Evolutionary conservation across 2,888 invertebrate species (phyloP).

Genomic region (Corbicula japonica): DNA sequence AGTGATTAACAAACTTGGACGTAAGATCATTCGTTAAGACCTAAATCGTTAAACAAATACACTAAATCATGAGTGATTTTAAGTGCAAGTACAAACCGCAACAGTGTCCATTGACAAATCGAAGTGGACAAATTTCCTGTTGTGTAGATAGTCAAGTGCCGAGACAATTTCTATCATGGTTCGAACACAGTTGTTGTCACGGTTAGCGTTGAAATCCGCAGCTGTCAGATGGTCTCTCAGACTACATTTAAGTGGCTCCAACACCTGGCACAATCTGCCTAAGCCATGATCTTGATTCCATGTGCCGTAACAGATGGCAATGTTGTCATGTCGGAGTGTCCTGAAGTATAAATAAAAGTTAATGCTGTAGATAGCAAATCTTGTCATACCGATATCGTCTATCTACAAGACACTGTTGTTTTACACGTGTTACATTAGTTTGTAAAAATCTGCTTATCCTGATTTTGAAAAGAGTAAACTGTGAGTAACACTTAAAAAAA

Average conservation of each 20-base stretch:
- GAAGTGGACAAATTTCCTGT: constrained; percentile 68
- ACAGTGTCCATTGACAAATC: constrained; percentile 77
- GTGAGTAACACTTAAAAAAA: too few species aligned
- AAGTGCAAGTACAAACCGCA: constrained; percentile 61
- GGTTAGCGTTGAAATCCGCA: constrained; percentile 33
- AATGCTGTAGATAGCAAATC: too few species aligned
- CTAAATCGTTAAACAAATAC: too few species aligned
- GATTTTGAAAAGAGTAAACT: too few species aligned
- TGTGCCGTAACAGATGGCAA: constrained; percentile 54
- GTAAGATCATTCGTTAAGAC: too few species aligned
- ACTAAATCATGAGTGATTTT: too few species aligned
- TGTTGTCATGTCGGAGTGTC: constrained; percentile 30
- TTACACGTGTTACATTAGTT: too few species aligned
- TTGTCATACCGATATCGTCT: too few species aligned
- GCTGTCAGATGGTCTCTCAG: constrained; percentile 56
- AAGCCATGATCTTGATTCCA: constrained; percentile 50
- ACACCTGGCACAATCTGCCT: constrained; percentile 60
- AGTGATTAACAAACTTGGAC: too few species aligned
- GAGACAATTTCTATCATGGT: constrained; percentile 63
- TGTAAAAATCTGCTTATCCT: too few species aligned
- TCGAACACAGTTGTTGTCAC: constrained; percentile 50
- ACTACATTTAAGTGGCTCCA: constrained; percentile 66
- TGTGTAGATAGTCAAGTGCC: constrained; percentile 74
- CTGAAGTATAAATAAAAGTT: too few species aligned
- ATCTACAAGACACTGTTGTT: too few species aligned